A percentile compares a stretch with the other conserved stretches of the same genome.
phyloP scores from a whole-genome alignment of 2,113 vertebrate genomes.

The Xenus cinereus region DNA sequence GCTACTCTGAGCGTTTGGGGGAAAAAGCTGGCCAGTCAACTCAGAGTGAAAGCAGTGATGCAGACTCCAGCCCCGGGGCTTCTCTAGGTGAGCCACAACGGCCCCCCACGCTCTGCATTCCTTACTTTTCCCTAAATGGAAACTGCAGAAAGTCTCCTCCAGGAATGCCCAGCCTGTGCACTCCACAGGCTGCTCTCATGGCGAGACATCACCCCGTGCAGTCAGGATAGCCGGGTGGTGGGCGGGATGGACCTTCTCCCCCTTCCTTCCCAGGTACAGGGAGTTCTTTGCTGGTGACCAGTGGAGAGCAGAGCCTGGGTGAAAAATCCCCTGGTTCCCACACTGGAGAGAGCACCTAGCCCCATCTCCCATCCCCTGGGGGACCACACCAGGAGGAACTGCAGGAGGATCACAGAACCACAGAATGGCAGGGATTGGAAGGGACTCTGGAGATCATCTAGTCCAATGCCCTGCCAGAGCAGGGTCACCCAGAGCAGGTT shows the following conservation, averaged over 20 bases:
- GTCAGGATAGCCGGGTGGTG: background rate
- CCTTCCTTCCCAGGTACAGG: background rate
- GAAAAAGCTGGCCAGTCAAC: background rate
- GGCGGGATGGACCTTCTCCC: background rate
- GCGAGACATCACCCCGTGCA: accelerated
- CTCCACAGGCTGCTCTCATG: accelerated
- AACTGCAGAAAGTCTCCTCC: background rate
- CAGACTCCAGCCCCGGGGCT: background rate
- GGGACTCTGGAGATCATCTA: background rate
- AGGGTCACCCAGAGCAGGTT: background rate
- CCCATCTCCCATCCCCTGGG: background rate
- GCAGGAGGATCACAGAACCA: background rate
- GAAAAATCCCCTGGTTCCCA: accelerated
- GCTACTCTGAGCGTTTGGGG: background rate
- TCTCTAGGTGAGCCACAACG: background rate
- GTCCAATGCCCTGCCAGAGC: background rate
- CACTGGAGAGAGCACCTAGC: accelerated
- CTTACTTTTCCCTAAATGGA: background rate
- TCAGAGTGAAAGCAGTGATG: background rate
- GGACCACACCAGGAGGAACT: background rate
- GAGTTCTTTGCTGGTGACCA: background rate
- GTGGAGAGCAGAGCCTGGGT: background rate
- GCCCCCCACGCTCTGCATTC: background rate
- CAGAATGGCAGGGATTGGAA: background rate
- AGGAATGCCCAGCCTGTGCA: background rate